These are phyloP conservation scores for Clamator glandarius DNA, from an alignment of 2,797 vertebrate species.

Conservation along the genomic window DNA sequence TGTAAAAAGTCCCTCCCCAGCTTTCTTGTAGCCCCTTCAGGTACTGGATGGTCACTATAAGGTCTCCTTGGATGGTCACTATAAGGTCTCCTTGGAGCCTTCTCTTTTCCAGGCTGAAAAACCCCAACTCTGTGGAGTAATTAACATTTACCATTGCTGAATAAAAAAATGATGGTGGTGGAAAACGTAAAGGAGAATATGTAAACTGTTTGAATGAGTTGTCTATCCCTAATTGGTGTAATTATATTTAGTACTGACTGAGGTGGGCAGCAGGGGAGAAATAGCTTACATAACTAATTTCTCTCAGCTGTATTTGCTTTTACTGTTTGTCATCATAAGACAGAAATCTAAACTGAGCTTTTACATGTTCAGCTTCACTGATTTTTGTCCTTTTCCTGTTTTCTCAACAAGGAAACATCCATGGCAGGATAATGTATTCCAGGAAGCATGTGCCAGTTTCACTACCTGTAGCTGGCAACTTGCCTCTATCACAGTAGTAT, in stretches of 20 bases:
- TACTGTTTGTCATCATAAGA: background rate
- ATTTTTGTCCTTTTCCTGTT: constrained; percentile 45
- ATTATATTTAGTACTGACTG: background rate
- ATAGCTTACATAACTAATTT: background rate
- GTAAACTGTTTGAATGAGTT: background rate
- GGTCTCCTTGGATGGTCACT: too few relatives aligned
- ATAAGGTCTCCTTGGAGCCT: too few relatives aligned
- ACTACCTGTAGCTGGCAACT: background rate
- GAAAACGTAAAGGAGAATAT: background rate
- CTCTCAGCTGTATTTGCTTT: constrained; percentile 10
- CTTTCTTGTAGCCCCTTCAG: too few relatives aligned
- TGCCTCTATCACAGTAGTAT: background rate
- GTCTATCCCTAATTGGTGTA: background rate
- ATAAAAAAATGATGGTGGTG: background rate
- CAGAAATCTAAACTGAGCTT: background rate
- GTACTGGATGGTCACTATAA: too few relatives aligned
- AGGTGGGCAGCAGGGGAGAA: background rate
- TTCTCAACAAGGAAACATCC: background rate
- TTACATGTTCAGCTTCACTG: background rate
- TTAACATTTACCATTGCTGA: background rate
- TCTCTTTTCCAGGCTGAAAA: too few relatives aligned
- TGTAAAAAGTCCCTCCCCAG: too few relatives aligned
- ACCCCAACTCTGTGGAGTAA: background rate
- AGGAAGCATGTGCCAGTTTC: background rate
- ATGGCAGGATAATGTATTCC: background rate